Evolutionary conservation across 2,113 vertebrate species (phyloP), one percentile per base, ranked within the genome.

Genomic region (Menidia beryllina): DNA sequence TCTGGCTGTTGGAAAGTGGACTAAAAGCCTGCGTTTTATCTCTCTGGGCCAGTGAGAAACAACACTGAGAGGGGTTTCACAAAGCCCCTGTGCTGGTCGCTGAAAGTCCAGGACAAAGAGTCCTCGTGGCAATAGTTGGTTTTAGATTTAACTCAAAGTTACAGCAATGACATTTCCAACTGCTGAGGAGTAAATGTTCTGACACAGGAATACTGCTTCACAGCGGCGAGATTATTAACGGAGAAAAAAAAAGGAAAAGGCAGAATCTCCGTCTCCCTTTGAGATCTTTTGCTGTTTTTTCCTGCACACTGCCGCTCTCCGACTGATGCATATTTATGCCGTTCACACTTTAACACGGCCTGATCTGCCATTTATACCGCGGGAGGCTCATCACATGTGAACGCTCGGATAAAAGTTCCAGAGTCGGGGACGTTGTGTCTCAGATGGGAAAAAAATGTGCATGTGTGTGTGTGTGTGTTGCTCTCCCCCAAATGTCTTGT

Each of bases 271-370:
- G 47, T 48, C 39, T 20, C 56, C 72, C 75, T 76, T 52, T 45
- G 79, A 89, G 77, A 85, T 75, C 69, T 54, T 66, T 58, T 17
- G 14, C 57, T 67, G 71, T 77, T 23, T 78, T n/a, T 38, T 68
- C 67, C 61, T 80, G 43, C 74, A 80, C 63, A 43, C 75, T 49
- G 64, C 66, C 38, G 59, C 76, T 79, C 63, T 19, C 45, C 41
- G 52, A 60, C 80, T 80, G 79, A 87, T 85, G 87, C 91, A 91
- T 90, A 92, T 92, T 92, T 69, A 91, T 88, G 64, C 63, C 24
- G 66, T 77, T 89, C 87, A 79, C 84, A 86, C 84, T 79, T 75
- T 55, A 82, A 53, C 70, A 69, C 73, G 63, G 66, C 51, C 85
- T 64, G 69, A 82, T 82, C 80, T 50, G 69, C 83, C 64, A 52